These are phyloP conservation scores for Hydrolagus colliei DNA, from an alignment of 2,797 vertebrate species.

Conservation along the genomic window DNA sequence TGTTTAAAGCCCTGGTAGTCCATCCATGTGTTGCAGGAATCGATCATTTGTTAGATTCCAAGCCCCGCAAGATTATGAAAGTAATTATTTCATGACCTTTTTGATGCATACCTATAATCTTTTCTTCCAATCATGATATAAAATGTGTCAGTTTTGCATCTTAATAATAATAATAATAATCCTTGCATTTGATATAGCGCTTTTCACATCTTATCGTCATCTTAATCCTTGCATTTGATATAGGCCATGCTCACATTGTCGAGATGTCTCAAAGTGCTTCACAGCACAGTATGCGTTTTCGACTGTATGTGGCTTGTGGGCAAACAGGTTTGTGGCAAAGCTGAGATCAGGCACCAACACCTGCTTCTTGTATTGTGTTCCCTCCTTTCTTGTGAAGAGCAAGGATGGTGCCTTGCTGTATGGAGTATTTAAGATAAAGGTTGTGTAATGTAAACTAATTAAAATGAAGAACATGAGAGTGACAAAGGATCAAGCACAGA, in stretches of 20 bases:
- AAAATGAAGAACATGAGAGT: background rate
- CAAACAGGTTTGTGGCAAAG: too few relatives aligned
- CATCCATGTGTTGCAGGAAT: background rate
- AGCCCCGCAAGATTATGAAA: slow-evolving; percentile 27
- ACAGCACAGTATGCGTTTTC: too few relatives aligned
- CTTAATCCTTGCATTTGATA: too few relatives aligned
- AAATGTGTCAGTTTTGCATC: background rate
- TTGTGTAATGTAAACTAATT: slow-evolving; percentile 2
- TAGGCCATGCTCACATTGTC: too few relatives aligned
- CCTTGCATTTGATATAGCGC: too few relatives aligned
- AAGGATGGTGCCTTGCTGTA: background rate
- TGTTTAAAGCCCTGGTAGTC: background rate
- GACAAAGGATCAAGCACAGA: background rate
- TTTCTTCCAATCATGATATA: slow-evolving; percentile 6
- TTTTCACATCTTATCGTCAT: too few relatives aligned
- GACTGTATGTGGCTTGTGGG: too few relatives aligned
- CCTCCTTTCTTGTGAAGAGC: background rate
- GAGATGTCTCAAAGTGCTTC: too few relatives aligned
- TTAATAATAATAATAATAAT: background rate
- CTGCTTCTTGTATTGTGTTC: background rate
- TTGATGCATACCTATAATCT: slow-evolving; percentile 12
- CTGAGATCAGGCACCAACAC: too few relatives aligned
- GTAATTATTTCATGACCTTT: slow-evolving; percentile 30
- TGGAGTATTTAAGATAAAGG: background rate
- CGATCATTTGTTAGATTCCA: slow-evolving; percentile 22